A percentile compares a stretch with the other conserved stretches of the same genome.
Conservation (phyloP, 1,140 invertebrate genomes). For the Formica exsecta region DNA sequence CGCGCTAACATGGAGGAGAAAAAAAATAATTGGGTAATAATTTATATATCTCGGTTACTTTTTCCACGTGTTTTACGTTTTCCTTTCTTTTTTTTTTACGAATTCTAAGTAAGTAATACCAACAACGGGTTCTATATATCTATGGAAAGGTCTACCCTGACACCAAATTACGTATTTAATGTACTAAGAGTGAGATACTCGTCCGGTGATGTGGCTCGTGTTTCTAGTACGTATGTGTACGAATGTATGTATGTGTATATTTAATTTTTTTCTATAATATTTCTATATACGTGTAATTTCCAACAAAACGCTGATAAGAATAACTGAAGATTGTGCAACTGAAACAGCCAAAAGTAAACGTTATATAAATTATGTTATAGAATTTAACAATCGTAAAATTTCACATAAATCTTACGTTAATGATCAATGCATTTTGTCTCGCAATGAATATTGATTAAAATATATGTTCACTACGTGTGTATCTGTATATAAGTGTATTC, state of each 20-base stretch:
- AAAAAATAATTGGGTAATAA: constrained; percentile 74
- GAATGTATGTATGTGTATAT: constrained; percentile 22
- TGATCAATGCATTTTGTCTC: not conserved
- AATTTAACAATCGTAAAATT: not conserved
- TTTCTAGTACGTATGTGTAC: constrained; percentile 63
- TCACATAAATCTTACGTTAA: not conserved
- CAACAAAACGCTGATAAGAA: constrained; percentile 5
- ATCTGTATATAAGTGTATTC: not conserved
- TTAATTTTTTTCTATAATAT: not conserved
- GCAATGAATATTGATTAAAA: not conserved
- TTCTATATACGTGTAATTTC: not conserved
- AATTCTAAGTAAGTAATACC: constrained; percentile 76
- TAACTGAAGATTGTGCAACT: not conserved
- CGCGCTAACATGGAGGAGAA: constrained; percentile 64
- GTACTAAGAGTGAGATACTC: constrained; percentile 87
- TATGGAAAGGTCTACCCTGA: constrained; percentile 87
- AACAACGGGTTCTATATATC: constrained; percentile 83
- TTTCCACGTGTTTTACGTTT: constrained; percentile 44
- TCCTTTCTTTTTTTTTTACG: constrained; percentile 58
- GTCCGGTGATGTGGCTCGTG: constrained; percentile 80
- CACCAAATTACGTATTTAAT: constrained; percentile 88
- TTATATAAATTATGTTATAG: not conserved
- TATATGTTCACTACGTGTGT: not conserved
- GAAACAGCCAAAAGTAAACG: not conserved
- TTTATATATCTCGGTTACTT: constrained; percentile 71